These are phyloP conservation scores for Charaxes varanes DNA, from an alignment of 1,140 invertebrate genomes.

Conservation along the genomic window DNA sequence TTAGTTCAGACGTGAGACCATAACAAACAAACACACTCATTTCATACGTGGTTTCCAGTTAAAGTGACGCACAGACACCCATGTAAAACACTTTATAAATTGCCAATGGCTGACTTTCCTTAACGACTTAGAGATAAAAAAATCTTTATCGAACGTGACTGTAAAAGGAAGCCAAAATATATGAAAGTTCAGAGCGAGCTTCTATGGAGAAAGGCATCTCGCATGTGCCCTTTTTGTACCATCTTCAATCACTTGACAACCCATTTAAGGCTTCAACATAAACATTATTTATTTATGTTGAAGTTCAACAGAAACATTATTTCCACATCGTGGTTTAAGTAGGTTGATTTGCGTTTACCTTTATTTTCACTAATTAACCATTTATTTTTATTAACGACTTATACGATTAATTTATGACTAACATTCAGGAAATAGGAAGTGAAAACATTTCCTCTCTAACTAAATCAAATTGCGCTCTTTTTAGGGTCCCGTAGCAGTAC, in stretches of 20 bases:
- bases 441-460: no score
- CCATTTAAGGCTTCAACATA: conserved; percentile 3
- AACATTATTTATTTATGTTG: conserved; percentile 1
- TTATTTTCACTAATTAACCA: background rate
- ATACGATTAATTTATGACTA: no score
- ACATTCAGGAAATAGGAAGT: no score
- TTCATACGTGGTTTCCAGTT: no score
- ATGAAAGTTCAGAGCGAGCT: conserved; percentile 7
- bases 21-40: no score
- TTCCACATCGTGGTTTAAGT: background rate
- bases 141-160: conserved; percentile 1
- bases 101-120: conserved; percentile 59
- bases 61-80: background rate
- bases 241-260: background rate
- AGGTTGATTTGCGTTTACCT: background rate
- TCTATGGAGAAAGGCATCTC: conserved; percentile 6
- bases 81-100: conserved; percentile 31
- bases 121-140: conserved; percentile 56
- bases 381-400: no score
- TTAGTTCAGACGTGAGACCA: no score
- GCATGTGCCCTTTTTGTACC: conserved; percentile 6
- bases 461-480: no score
- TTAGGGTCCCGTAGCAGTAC: no score
- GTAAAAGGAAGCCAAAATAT: conserved; percentile 7
- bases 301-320: background rate